Percentiles rank a stretch among this genome's conserved stretches.
Evolutionary conservation across 1,140 invertebrate genomes (phyloP).

Genomic region (Wasmannia auropunctata): DNA sequence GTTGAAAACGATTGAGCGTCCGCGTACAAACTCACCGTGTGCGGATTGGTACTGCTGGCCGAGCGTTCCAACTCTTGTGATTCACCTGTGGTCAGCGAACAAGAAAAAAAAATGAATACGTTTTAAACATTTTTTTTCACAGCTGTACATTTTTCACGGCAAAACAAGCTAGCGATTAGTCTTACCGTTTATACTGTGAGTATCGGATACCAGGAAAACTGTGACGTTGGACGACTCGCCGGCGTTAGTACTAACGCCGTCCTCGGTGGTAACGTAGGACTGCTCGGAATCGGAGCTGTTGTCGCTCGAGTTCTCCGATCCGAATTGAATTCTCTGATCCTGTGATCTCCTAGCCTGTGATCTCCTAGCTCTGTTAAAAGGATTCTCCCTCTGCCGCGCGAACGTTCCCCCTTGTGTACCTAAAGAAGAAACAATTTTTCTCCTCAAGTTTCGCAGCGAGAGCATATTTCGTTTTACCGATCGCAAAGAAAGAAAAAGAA

Average conservation of each 20-base stretch:
- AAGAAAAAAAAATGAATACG: no score
- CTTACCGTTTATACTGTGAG: constrained; percentile 82
- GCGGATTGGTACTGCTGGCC: constrained; percentile 79
- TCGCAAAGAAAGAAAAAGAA: background rate
- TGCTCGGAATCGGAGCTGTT: constrained; percentile 74
- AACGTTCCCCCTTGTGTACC: constrained; percentile 90
- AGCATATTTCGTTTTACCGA: background rate
- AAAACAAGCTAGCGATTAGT: background rate
- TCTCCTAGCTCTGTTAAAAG: constrained; percentile 72
- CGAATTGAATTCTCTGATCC: no score
- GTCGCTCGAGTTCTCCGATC: constrained; percentile 61
- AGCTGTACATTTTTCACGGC: background rate
- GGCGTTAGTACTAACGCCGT: constrained; percentile 41
- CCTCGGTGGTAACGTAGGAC: constrained; percentile 58
- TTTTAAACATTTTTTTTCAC: background rate
- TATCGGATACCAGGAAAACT: constrained; percentile 78
- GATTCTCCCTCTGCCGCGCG: constrained; percentile 86
- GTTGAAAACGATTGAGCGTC: constrained; percentile 73
- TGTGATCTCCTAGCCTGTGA: constrained; percentile 60
- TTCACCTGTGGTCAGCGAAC: constrained; percentile 75
- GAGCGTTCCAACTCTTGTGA: constrained; percentile 78
- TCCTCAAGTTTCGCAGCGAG: background rate
- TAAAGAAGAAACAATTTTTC: constrained; percentile 56
- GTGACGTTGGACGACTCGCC: constrained; percentile 70
- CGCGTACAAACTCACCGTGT: constrained; percentile 76